These are phyloP conservation scores for Taeniopygia guttata DNA, from an alignment of 2,797 vertebrate species.

Conservation along the genomic window DNA sequence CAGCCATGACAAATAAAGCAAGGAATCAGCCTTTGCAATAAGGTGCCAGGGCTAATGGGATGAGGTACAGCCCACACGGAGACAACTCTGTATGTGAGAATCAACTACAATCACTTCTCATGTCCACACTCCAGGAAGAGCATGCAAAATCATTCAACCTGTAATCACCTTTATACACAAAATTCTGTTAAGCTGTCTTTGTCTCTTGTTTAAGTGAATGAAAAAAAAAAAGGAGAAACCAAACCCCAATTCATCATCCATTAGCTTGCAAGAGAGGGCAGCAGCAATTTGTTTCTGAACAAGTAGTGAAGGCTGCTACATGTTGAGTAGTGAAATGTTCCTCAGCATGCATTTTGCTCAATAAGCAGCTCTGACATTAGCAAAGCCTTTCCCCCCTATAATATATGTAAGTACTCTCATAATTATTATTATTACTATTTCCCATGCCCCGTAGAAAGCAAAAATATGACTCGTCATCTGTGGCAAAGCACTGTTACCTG, in stretches of 20 bases:
- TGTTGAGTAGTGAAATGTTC: neutral
- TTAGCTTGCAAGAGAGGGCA: neutral
- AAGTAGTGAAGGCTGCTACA: rapidly evolving
- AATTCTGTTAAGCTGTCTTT: neutral
- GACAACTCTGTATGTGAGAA: neutral
- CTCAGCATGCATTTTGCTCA: neutral
- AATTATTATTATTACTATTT: neutral
- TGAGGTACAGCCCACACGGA: rapidly evolving
- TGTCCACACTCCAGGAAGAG: neutral
- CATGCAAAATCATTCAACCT: neutral
- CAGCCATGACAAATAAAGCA: neutral
- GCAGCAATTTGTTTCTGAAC: neutral
- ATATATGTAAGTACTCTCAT: neutral
- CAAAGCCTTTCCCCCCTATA: neutral
- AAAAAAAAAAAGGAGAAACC: rapidly evolving
- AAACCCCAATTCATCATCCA: neutral
- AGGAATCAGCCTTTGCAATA: neutral
- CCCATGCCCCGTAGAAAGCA: neutral
- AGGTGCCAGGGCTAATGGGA: neutral
- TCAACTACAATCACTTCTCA: neutral
- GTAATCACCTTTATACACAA: neutral
- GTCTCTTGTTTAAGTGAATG: neutral
- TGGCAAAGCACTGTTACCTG: neutral
- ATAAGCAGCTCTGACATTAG: neutral
- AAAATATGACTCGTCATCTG: neutral